Evolutionary conservation across 1,140 invertebrate genomes (phyloP).

Genomic region (Camponotus pennsylvanicus): DNA sequence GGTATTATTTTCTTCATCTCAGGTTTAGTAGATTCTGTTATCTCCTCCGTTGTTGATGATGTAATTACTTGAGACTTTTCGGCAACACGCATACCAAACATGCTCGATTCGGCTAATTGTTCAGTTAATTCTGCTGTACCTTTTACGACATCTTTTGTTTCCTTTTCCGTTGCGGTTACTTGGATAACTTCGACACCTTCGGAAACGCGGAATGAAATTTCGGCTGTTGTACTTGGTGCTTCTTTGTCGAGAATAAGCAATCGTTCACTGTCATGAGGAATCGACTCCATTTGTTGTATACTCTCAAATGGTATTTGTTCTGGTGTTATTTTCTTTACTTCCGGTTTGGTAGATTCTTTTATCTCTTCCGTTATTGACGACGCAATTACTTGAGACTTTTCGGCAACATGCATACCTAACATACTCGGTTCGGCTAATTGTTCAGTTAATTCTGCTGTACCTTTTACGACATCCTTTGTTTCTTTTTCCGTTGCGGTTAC

Average conservation of each 20-base stretch:
- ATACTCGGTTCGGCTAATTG: slow-evolving; percentile 78
- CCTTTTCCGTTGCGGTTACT: slow-evolving; percentile 80
- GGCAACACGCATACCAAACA: slow-evolving; percentile 75
- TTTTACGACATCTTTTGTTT: slow-evolving; percentile 81
- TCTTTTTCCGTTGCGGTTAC: slow-evolving; percentile 81
- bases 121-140: slow-evolving; percentile 66
- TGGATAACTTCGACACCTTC: slow-evolving; percentile 80
- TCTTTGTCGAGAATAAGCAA: slow-evolving; percentile 68
- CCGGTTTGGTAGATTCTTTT: slow-evolving; percentile 60
- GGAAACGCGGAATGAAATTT: slow-evolving; percentile 75
- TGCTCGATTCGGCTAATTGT: slow-evolving; percentile 76
- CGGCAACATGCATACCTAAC: slow-evolving; percentile 72
- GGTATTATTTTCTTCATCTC: slow-evolving; percentile 72
- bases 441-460: too few relatives aligned
- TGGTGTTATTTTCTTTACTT: slow-evolving; percentile 69
- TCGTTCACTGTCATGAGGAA: slow-evolving; percentile 80
- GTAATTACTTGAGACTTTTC: slow-evolving; percentile 78
- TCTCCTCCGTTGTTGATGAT: slow-evolving; percentile 72
- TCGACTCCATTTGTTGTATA: slow-evolving; percentile 74
- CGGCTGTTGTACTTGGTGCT: slow-evolving; percentile 68
- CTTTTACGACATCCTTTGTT: slow-evolving; percentile 24
- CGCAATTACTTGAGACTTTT: slow-evolving; percentile 78
- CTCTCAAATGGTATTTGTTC: slow-evolving; percentile 80
- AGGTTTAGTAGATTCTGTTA: slow-evolving; percentile 66
- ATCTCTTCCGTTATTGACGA: slow-evolving; percentile 75